Conservation (phyloP, 1,140 invertebrate genomes). For the Dinothrombium tinctorium region DNA sequence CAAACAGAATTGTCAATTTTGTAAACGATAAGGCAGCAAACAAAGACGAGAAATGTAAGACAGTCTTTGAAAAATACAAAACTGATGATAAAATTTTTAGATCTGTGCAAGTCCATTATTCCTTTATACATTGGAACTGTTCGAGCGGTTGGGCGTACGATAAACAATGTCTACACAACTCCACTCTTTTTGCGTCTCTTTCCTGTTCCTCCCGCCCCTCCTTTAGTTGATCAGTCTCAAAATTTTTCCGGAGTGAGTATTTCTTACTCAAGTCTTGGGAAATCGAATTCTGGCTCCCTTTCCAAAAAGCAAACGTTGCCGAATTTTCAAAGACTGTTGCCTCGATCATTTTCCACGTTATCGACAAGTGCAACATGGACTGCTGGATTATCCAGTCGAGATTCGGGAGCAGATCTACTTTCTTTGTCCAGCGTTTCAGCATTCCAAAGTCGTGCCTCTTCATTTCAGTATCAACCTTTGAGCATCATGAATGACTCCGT, state of each 20-base stretch:
- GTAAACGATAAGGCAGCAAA: no score
- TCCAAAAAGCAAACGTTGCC: conserved; percentile 18
- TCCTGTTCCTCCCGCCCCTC: conserved; percentile 24
- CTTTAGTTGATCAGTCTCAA: conserved; percentile 25
- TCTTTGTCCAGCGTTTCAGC: neutral
- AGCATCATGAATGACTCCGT: neutral
- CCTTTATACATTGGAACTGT: conserved; percentile 64
- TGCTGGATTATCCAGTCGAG: conserved; percentile 10
- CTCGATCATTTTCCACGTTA: conserved; percentile 48
- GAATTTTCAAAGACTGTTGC: conserved; percentile 50
- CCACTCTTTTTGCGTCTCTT: conserved; percentile 61
- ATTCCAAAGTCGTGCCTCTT: neutral
- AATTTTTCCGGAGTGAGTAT: conserved; percentile 2
- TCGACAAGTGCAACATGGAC: conserved; percentile 12
- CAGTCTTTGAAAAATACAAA: no score
- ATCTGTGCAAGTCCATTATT: conserved; percentile 53
- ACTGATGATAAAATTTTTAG: no score
- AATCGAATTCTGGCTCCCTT: neutral
- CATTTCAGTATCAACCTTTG: neutral
- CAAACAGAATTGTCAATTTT: no score
- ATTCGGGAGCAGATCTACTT: conserved; percentile 11
- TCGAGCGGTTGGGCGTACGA: conserved; percentile 60
- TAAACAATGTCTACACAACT: conserved; percentile 29
- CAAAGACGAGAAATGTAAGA: no score
- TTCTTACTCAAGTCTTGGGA: neutral